Percentiles rank a stretch among this genome's conserved stretches.
phyloP scores from a whole-genome alignment of 2,888 invertebrate genomes.

The Homarus gammarus region DNA sequence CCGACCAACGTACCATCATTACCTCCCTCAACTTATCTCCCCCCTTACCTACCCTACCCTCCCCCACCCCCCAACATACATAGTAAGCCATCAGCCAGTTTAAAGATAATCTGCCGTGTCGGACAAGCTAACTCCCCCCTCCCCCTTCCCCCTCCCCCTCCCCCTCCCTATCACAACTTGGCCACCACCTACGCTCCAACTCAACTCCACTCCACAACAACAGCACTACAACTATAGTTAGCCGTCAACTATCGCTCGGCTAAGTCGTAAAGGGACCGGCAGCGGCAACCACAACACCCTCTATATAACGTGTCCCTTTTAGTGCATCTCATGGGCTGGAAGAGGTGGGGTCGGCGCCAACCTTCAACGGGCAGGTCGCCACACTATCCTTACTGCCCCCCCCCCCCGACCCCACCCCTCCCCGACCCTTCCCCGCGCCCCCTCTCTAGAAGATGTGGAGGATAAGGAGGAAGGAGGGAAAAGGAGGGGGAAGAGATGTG shows the following conservation, averaged over 20 bases:
- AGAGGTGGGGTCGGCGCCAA: background rate
- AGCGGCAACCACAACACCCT: background rate
- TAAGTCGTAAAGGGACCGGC: conserved; percentile 3
- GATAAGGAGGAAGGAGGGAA: too few relatives aligned
- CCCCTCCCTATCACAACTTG: background rate
- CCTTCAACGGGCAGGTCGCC: background rate
- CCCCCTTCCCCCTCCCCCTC: background rate
- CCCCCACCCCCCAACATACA: background rate
- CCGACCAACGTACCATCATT: background rate
- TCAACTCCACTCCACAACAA: conserved; percentile 4
- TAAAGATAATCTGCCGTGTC: too few relatives aligned
- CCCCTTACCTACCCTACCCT: background rate
- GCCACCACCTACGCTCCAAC: conserved; percentile 11
- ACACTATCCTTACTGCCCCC: too few relatives aligned
- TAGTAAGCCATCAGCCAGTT: background rate
- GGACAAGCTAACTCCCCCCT: background rate
- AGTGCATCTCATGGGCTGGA: conserved; percentile 18
- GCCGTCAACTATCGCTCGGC: background rate
- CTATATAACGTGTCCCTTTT: conserved; percentile 13
- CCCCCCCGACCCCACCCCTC: too few relatives aligned
- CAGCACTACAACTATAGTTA: conserved; percentile 1
- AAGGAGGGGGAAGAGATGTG: background rate
- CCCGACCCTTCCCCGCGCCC: background rate
- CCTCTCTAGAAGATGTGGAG: background rate
- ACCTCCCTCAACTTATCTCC: background rate